Base-by-base conservation (phyloP, 2,797 vertebrate species). In the Spinus pinus region DNA sequence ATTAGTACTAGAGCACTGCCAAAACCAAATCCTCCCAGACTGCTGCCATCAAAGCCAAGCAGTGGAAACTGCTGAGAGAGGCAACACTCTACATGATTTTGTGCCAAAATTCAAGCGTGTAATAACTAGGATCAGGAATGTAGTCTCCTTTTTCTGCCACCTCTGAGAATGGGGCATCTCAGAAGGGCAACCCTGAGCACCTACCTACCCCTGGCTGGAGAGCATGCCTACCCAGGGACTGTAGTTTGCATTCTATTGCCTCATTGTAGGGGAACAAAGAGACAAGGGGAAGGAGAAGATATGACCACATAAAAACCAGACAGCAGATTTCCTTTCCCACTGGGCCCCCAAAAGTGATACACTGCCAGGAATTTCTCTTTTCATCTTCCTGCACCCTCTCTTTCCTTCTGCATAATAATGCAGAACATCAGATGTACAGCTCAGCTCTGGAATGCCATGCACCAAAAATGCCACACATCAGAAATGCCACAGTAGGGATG, bases 401-500 rank as follows among this genome's bases (percentile, higher is more conserved):
- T 33, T 80, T n/a, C 17, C 53, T 84, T 57, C 50, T 37, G 2
- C 6, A 7, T 9, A 61, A 73, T 30, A 51, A 23, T 3, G n/a
- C 6, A 33, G 44, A 2, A 1, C 25, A 11, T 27, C 7, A 3
- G 30, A 25, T 7, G 20, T 15, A 23, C 27, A 57, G 24, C 35
- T 67, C 28, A 81, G 42, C 35, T 31, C 17, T 44, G 27, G 30
- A 83, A 46, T 1, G 1, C 19, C 4, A 0, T 15, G 19, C 21
- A 4, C 49, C 1, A 1, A 28, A 58, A 84, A 28, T 51, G 12
- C 8, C 28, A 30, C 39, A 17, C 0, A 0, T 19, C 1, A 1
- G 46, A 42, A 74, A 25, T 4, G 5, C 7, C 58, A 41, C 22
- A 35, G 15, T 15, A 15, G 5, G 12, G 56, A 33, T 13, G n/a